Conservation (phyloP, 2,113 vertebrate genomes). For the Neolamprologus devosi region DNA sequence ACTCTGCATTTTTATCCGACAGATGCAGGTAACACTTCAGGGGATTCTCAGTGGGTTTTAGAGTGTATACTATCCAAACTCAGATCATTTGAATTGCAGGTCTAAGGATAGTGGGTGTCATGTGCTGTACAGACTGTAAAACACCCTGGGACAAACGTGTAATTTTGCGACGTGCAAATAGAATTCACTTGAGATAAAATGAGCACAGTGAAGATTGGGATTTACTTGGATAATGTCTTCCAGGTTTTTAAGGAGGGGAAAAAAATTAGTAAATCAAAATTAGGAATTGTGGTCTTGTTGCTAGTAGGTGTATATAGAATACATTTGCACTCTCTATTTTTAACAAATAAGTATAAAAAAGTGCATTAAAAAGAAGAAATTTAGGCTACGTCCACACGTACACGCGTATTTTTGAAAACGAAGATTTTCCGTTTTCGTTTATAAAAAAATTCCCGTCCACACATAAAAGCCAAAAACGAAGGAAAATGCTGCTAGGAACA, state of each 20-base stretch:
- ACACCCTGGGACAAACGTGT: not conserved
- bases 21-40: not conserved
- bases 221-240: not conserved
- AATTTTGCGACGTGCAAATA: not conserved
- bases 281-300: not conserved
- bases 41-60: not conserved
- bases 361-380: not conserved
- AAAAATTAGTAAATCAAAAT: not conserved
- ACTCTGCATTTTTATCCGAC: not conserved
- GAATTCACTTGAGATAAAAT: not conserved
- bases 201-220: not conserved
- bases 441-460: not conserved
- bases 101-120: not conserved
- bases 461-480: too few species aligned
- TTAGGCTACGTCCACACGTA: too few species aligned
- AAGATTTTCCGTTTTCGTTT: not conserved
- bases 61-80: not conserved
- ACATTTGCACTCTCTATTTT: not conserved
- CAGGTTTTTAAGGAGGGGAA: accelerated
- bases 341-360: not conserved
- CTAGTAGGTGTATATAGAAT: not conserved
- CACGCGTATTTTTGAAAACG: accelerated
- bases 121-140: not conserved
- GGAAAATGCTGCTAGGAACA: too few species aligned
- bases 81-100: not conserved